These are phyloP conservation scores for Lasaia peninsularis DNA, from an alignment of 1,140 invertebrate species.

Conservation along the genomic window DNA sequence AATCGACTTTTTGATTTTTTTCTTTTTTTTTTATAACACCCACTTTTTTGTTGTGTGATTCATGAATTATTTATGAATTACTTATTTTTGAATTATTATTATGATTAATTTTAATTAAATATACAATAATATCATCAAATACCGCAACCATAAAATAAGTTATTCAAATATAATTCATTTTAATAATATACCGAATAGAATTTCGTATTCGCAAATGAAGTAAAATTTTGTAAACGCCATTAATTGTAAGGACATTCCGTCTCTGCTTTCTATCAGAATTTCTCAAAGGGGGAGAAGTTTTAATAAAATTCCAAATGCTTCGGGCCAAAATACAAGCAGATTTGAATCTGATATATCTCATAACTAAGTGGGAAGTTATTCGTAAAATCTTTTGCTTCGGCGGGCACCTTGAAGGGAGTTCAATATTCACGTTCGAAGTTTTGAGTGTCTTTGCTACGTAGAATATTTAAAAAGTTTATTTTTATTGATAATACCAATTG, in stretches of 20 bases:
- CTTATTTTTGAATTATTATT: too few relatives aligned
- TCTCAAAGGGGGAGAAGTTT: slow-evolving; percentile 67
- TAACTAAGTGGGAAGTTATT: slow-evolving; percentile 21
- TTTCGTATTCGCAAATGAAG: slow-evolving; percentile 56
- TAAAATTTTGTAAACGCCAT: slow-evolving; percentile 70
- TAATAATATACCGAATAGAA: slow-evolving; percentile 37
- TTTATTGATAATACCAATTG: background rate
- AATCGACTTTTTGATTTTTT: too few relatives aligned
- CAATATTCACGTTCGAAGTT: slow-evolving; percentile 23
- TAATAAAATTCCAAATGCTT: slow-evolving; percentile 68
- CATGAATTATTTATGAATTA: too few relatives aligned
- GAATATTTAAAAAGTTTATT: background rate
- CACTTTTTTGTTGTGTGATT: too few relatives aligned
- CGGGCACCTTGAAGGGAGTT: slow-evolving; percentile 21
- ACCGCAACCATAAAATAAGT: too few relatives aligned
- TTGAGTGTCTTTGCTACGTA: background rate
- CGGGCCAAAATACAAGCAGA: slow-evolving; percentile 31
- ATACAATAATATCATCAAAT: too few relatives aligned
- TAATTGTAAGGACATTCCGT: slow-evolving; percentile 44
- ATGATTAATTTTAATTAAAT: too few relatives aligned
- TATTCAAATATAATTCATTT: slow-evolving; percentile 66
- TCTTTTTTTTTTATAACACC: too few relatives aligned
- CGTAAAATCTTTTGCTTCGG: slow-evolving; percentile 23
- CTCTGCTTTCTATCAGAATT: slow-evolving; percentile 62
- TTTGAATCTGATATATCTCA: slow-evolving; percentile 30